Evolutionary conservation across 92 coral and sea anemone genomes (phyloP).

Genomic region (Siderastrea siderea): DNA sequence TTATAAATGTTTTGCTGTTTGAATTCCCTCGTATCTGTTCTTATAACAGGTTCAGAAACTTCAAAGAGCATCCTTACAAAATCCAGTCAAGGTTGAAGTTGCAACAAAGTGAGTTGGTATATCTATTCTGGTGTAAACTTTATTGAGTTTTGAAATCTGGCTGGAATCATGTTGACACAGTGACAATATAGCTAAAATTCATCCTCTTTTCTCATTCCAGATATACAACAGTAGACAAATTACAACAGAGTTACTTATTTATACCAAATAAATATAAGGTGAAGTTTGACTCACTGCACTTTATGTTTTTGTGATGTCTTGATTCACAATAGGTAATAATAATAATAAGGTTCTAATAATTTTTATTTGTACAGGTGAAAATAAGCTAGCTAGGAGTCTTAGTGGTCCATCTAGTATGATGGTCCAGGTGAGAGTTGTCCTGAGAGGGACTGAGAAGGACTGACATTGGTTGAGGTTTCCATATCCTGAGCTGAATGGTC

Average conservation of each 20-base stretch:
- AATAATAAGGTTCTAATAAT: too few relatives aligned
- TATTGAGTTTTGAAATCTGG: too few relatives aligned
- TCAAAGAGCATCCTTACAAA: constrained; percentile 96
- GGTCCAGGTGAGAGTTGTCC: too few relatives aligned
- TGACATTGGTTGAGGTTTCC: too few relatives aligned
- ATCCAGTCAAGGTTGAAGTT: constrained; percentile 97
- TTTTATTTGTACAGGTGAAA: too few relatives aligned
- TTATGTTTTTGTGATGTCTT: not conserved
- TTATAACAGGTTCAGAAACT: constrained; percentile 90
- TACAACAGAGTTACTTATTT: constrained; percentile 95
- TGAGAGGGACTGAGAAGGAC: too few relatives aligned
- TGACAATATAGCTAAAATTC: not conserved
- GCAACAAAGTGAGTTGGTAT: constrained; percentile 91
- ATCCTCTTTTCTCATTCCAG: constrained; percentile 49
- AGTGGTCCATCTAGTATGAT: too few relatives aligned
- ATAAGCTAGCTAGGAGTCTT: too few relatives aligned
- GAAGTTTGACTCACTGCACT: not conserved
- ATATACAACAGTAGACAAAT: constrained; percentile 94
- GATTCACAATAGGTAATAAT: too few relatives aligned
- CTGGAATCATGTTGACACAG: not conserved
- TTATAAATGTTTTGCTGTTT: not conserved
- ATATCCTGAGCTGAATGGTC: too few relatives aligned
- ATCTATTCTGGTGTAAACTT: too few relatives aligned
- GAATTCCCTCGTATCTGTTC: not conserved
- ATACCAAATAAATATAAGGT: constrained; percentile 97